phyloP scores from a whole-genome alignment of 1,140 invertebrate species.

The Leptinotarsa defecta region DNA sequence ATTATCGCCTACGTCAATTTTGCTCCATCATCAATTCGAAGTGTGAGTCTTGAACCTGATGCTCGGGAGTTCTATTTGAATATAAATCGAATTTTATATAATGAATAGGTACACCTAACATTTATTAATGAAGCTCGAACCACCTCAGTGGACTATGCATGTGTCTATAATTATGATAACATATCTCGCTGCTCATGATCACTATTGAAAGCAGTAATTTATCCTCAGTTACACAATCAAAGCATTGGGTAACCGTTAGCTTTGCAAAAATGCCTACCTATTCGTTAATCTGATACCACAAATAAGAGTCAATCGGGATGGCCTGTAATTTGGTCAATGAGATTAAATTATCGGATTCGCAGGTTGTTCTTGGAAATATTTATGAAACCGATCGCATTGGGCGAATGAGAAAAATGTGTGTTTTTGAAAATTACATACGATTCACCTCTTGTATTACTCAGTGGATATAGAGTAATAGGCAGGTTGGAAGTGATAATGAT shows the following conservation, averaged over 20 bases:
- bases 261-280: background rate
- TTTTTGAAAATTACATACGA: too few species aligned
- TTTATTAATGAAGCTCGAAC: background rate
- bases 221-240: background rate
- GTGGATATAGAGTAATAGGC: too few species aligned
- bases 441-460: too few species aligned
- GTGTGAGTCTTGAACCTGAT: background rate
- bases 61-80: background rate
- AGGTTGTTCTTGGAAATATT: too few species aligned
- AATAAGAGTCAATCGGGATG: background rate
- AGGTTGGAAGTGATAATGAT: too few species aligned
- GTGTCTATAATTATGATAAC: background rate
- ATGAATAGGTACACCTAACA: slow-evolving; percentile 1
- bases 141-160: background rate
- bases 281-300: background rate
- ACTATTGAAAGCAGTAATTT: background rate
- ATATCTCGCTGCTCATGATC: background rate
- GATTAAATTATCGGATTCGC: too few species aligned
- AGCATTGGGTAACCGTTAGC: background rate
- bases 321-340: background rate
- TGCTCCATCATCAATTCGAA: too few species aligned
- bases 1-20: too few species aligned
- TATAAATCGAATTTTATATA: background rate
- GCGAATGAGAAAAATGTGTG: too few species aligned
- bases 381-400: too few species aligned